These are phyloP conservation scores for Clistopyga incitator DNA, from an alignment of 2,888 invertebrate genomes.

Conservation along the genomic window DNA sequence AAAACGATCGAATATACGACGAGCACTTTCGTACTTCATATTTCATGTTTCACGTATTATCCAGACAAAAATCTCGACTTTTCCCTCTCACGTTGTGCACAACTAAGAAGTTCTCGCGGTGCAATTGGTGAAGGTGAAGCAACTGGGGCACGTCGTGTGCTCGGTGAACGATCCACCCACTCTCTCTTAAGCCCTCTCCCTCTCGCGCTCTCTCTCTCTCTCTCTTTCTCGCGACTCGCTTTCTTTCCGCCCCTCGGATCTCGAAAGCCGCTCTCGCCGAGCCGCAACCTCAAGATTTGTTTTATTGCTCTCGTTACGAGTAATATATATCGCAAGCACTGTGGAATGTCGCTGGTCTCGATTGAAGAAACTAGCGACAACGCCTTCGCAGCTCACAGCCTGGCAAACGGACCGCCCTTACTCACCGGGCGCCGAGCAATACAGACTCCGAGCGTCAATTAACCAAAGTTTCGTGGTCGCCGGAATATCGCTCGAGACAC, in stretches of 20 bases:
- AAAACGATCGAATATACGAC: conserved; percentile 12
- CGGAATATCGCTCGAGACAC: conserved; percentile 40
- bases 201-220: background rate
- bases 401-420: conserved; percentile 6
- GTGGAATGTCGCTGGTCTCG: conserved; percentile 1
- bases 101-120: too few species aligned
- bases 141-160: background rate
- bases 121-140: background rate
- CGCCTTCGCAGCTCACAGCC: conserved; percentile 30
- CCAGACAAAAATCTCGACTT: background rate
- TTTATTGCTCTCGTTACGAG: conserved; percentile 14
- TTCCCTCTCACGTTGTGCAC: background rate
- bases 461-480: conserved; percentile 51
- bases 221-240: conserved; percentile 27
- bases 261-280: background rate
- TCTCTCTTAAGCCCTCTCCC: conserved; percentile 35
- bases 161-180: conserved; percentile 33
- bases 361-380: conserved; percentile 21
- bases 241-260: conserved; percentile 9
- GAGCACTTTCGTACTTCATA: conserved; percentile 58
- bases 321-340: conserved; percentile 23
- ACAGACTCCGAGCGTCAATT: conserved; percentile 55
- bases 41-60: conserved; percentile 19
- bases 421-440: conserved; percentile 46
- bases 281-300: background rate